Percentiles rank a stretch among this genome's conserved stretches.
phyloP scores from a whole-genome alignment of 2,113 vertebrate genomes.

The Manacus vitellinus region DNA sequence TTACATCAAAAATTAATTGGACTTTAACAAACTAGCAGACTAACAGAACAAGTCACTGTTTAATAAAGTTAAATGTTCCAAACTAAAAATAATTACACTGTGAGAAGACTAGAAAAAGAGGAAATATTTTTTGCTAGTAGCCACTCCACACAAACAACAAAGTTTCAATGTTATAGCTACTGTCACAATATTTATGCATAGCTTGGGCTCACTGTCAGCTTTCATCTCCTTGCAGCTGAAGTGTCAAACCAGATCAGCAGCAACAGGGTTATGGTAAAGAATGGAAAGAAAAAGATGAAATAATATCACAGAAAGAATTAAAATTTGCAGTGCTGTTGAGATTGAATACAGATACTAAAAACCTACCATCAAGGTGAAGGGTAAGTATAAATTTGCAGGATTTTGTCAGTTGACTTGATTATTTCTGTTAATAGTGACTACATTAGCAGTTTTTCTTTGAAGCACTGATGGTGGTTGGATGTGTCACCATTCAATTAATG shows the following conservation, averaged over 20 bases:
- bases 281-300: not conserved
- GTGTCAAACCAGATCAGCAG: not conserved
- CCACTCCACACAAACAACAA: not conserved
- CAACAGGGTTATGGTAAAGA: not conserved
- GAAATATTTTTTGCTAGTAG: not conserved
- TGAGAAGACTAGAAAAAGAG: not conserved
- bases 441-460: not conserved
- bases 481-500: not conserved
- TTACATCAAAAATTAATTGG: not conserved
- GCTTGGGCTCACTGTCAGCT: not conserved
- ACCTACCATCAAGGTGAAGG: not conserved
- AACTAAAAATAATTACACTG: not conserved
- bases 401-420: not conserved
- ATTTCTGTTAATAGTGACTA: not conserved
- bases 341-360: not conserved
- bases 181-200: not conserved
- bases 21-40: not conserved
- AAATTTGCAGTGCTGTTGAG: not conserved
- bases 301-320: not conserved
- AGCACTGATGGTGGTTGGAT: not conserved
- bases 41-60: not conserved
- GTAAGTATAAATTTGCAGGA: not conserved
- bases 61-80: not conserved
- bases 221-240: not conserved
- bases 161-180: not conserved